Evolutionary conservation across 2,797 vertebrate species (phyloP), one percentile per base, ranked within the genome.

Genomic region (Argyrosomus regius): DNA sequence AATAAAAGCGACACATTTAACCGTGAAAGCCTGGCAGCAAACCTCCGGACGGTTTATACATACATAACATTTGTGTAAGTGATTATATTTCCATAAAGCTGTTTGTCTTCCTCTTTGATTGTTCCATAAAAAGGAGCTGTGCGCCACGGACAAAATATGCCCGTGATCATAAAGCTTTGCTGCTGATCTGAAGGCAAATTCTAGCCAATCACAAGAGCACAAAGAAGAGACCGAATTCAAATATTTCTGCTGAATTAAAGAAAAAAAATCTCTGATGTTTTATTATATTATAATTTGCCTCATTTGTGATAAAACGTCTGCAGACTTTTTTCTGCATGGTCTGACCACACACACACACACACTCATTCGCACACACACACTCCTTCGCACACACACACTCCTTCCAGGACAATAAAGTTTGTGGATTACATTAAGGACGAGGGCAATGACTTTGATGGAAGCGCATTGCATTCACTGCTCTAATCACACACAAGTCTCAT

Each of bases 71-170:
- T 70, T 77, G 64, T 82, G 66, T 46, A 63, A 80, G 69, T 77
- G 66, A 78, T 84, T 77, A 70, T 68, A 68, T 67, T 72, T 87
- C 78, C 68, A 85, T 84, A 41, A 62, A 82, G 69, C 17, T 68
- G 60, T 79, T 84, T 65, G 58, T 77, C 77, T 59, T 81, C 59
- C 65, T 65, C 52, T 67, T 52, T 76, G 53, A 84, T 82, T 56
- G 39, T 35, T 7, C 63, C 59, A 78, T 81, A 77, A 84, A 76
- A 68, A 62, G 63, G 43, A 84, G 59, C 65, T 54, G 46, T 71
- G 78, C 39, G 22, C 49, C 58, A 35, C 31, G 62, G 61, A 75
- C 49, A 61, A 64, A 74, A 84, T 50, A 62, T 46, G 60, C 43
- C 57, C 48, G 35, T 31, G 66, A 48, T 48, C 49, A 72, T 61